Conservation (phyloP, 2,888 invertebrate genomes). For the Tuberolachnus salignus region DNA sequence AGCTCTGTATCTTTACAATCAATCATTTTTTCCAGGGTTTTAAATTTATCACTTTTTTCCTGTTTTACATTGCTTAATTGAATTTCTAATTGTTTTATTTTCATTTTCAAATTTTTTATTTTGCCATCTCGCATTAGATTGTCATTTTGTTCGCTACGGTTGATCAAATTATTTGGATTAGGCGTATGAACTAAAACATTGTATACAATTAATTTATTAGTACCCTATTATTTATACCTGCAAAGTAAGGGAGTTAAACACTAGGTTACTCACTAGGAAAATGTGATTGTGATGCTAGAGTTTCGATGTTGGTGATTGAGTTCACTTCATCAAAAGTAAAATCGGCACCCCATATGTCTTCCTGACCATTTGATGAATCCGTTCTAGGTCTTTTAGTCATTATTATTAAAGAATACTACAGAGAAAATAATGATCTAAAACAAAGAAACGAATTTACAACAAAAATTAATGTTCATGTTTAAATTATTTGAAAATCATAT, state of each 20-base stretch:
- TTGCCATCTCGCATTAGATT: conserved; percentile 34
- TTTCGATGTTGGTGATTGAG: conserved; percentile 40
- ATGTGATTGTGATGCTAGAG: conserved; percentile 41
- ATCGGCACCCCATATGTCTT: conserved; percentile 52
- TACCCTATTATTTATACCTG: too few relatives aligned
- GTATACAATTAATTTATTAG: not conserved
- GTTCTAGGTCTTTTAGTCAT: conserved; percentile 52
- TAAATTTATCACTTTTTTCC: conserved; percentile 49
- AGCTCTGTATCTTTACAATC: conserved; percentile 47
- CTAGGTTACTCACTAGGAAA: conserved; percentile 20
- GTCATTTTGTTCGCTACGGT: not conserved
- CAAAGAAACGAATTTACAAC: too few relatives aligned
- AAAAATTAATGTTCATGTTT: too few relatives aligned
- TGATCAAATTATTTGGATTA: conserved; percentile 3
- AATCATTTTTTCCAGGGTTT: conserved; percentile 28
- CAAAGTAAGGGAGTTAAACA: too few relatives aligned
- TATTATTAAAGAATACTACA: not conserved
- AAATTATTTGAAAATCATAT: not conserved
- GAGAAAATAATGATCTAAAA: too few relatives aligned
- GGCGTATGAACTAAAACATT: conserved; percentile 1
- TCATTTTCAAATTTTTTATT: conserved; percentile 51
- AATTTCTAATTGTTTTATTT: conserved; percentile 49
- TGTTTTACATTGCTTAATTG: conserved; percentile 47
- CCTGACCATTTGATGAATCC: conserved; percentile 13
- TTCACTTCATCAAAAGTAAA: conserved; percentile 50